Base-by-base conservation (phyloP, 2,113 vertebrate species). In the Hassar affinis region DNA sequence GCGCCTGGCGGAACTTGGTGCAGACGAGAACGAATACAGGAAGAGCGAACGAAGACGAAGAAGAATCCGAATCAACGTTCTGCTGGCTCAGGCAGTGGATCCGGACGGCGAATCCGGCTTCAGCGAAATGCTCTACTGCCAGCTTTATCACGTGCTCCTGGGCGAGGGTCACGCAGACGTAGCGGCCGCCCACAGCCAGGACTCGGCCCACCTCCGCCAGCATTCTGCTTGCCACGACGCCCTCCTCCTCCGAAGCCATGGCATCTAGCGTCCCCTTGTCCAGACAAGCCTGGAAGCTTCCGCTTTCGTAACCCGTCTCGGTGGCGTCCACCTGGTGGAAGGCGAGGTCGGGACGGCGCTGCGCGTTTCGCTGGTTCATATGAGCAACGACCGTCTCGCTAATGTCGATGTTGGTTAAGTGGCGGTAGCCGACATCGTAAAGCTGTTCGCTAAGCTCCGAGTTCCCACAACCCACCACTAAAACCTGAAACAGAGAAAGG, bases 401-500 rank as follows among this genome's bases (percentile, higher is more conserved):
- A 86, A 98, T 93, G 90, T 99, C 98, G 0, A 99, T 96, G 84
- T 97, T 99, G 72, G 95, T 91, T 0, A 99, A 93, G 80, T 96
- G 93, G 85, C 93, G 92, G 75, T 95, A 98, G 25, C 98, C 97
- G 42, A 93, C 75, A 30, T 99, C 98, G 0, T 98, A 97, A 49
- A 99, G 93, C 90, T 96, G 96, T 88, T 99, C 97, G 0, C 98
- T 99, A 54, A 99, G 92, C 88, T 99, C 97, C 0, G 98, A 99
- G 93, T 97, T 99, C 17, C 98, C 98, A 6, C 98, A 99, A 45
- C 98, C 98, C n/a, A 98, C 95, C 88, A 99, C 97, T 49, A 99
- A 90, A 17, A 99, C 96, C 97, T 99, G 87, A 4, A 42, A 8
- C 4, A 75, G 12, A 71, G 2, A 52, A 25, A 84, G 0, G 4